A percentile compares a stretch with the other conserved stretches of the same genome.
Conservation (phyloP, 2,888 invertebrate species). For the Clistopyga incitator region DNA sequence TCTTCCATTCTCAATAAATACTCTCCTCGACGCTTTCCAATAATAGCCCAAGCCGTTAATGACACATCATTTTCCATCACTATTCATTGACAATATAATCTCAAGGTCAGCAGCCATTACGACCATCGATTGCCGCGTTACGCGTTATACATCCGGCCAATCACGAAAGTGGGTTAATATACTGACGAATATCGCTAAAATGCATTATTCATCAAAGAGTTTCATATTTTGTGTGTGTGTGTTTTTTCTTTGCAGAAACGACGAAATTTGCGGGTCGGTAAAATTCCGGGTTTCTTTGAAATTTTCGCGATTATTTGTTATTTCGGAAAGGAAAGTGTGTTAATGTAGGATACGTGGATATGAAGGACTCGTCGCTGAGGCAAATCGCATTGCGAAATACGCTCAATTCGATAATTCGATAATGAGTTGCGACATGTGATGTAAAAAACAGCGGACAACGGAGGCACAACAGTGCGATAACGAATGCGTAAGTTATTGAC, state of each 20-base stretch:
- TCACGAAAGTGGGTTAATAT: neutral
- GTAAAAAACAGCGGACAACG: slow-evolving; percentile 6
- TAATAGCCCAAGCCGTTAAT: slow-evolving; percentile 6
- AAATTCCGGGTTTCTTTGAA: no score
- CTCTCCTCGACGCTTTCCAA: neutral
- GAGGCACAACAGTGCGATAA: neutral
- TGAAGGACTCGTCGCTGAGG: neutral
- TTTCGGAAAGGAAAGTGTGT: no score
- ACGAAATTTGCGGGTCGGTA: no score
- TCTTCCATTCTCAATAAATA: slow-evolving; percentile 4
- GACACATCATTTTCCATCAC: neutral
- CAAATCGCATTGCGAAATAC: neutral
- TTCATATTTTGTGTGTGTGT: no score
- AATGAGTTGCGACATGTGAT: slow-evolving; percentile 7
- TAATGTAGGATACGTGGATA: neutral
- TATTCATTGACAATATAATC: neutral
- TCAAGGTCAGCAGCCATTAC: neutral
- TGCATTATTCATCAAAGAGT: no score
- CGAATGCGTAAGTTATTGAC: slow-evolving; percentile 13
- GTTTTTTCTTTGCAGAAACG: no score
- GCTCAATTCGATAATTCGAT: slow-evolving; percentile 16
- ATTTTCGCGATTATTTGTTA: no score
- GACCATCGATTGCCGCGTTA: neutral
- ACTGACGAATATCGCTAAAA: no score
- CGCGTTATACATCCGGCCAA: neutral